Evolutionary conservation across 2,888 invertebrate species (phyloP).

Genomic region (Tachina fera): DNA sequence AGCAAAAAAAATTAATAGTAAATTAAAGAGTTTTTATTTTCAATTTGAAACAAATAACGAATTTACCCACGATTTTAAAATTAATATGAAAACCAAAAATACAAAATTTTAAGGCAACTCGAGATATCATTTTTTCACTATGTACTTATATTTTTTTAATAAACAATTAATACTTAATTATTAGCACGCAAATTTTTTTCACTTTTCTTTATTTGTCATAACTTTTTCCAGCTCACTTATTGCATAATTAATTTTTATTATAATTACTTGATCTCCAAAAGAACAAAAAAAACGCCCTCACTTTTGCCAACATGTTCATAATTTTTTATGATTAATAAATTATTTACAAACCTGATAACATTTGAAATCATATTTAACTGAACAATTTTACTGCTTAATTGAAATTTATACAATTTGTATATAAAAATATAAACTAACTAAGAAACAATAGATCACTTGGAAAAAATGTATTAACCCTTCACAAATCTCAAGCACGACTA

Average conservation of each 20-base stretch:
- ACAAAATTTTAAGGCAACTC: too few species aligned
- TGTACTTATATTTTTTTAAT: too few species aligned
- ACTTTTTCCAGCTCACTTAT: not conserved
- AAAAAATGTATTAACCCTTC: constrained; percentile 45
- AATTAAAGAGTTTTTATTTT: not conserved
- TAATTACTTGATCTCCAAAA: not conserved
- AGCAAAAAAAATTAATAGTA: not conserved
- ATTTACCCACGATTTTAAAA: not conserved
- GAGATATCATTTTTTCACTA: too few species aligned
- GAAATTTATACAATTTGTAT: constrained; percentile 1
- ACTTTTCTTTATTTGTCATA: not conserved
- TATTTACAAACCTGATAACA: constrained; percentile 57
- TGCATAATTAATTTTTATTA: constrained; percentile 20
- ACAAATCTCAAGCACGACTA: constrained; percentile 58
- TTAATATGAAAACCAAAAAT: too few species aligned
- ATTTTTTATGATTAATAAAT: constrained; percentile 34
- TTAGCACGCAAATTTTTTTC: not conserved
- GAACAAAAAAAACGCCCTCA: constrained; percentile 38
- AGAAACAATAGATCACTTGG: constrained; percentile 3
- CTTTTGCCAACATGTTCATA: constrained; percentile 20
- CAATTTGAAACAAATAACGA: not conserved
- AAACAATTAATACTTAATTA: too few species aligned
- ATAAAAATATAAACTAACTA: not conserved
- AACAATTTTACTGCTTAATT: not conserved
- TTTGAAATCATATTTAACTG: constrained; percentile 32